Percentiles rank a stretch among this genome's conserved stretches.
phyloP scores from a whole-genome alignment of 1,140 invertebrate species.

The Andrena cerasifolii region DNA sequence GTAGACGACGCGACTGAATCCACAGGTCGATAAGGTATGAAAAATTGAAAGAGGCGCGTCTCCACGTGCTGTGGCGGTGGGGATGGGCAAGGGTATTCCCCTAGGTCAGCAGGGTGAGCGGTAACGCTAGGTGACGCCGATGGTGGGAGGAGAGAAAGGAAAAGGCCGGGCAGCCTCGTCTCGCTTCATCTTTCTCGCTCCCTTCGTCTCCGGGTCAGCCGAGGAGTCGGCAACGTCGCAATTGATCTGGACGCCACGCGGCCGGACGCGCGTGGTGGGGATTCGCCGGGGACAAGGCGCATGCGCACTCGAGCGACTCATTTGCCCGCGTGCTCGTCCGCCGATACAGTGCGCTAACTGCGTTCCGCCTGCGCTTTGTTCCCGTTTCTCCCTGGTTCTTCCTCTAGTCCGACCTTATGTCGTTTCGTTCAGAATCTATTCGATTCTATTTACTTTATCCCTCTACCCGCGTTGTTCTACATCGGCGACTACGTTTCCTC shows the following conservation, averaged over 20 bases:
- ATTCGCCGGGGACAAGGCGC: conserved; percentile 74
- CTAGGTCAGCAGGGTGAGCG: conserved; percentile 37
- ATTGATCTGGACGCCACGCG: conserved; percentile 82
- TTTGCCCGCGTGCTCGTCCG: conserved; percentile 73
- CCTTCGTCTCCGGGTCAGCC: conserved; percentile 66
- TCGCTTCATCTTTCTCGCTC: conserved; percentile 32
- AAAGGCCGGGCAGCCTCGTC: conserved; percentile 32
- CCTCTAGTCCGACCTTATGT: background rate
- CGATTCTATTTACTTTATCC: background rate
- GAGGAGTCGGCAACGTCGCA: conserved; percentile 74
- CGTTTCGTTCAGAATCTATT: background rate
- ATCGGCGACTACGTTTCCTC: conserved; percentile 9
- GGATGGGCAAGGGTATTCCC: conserved; percentile 35
- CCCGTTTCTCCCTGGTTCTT: conserved; percentile 4
- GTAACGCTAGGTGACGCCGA: background rate
- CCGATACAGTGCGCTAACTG: conserved; percentile 26
- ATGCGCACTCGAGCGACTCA: conserved; percentile 70
- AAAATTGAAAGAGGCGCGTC: conserved; percentile 75
- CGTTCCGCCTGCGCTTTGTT: conserved; percentile 8
- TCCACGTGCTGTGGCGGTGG: conserved; percentile 67
- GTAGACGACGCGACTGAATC: conserved; percentile 67
- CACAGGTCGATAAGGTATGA: conserved; percentile 79
- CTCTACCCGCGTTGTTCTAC: conserved; percentile 9
- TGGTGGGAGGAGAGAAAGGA: conserved; percentile 1
- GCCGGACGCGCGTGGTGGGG: conserved; percentile 73